A percentile compares a stretch with the other conserved stretches of the same genome.
Conservation (phyloP, 2,113 vertebrate species). For the Gobius niger region DNA sequence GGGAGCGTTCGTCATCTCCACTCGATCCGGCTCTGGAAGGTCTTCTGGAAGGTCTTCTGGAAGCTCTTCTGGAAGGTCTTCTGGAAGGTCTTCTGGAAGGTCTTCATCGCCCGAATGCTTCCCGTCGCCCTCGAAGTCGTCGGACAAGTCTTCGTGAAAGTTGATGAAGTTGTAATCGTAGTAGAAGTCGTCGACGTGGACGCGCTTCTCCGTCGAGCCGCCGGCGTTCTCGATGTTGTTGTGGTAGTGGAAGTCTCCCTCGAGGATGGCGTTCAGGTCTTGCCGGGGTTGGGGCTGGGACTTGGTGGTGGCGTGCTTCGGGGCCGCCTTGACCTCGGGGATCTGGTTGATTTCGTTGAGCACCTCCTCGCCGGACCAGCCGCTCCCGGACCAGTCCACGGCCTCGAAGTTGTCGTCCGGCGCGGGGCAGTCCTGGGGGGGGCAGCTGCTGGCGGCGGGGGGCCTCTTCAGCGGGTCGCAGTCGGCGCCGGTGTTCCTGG, state of each 20-base stretch:
- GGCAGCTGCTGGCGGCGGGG: constrained; percentile 52
- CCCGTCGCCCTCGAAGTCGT: constrained; percentile 66
- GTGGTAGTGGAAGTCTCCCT: constrained; percentile 73
- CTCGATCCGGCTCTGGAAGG: constrained; percentile 14
- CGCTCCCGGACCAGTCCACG: constrained; percentile 87
- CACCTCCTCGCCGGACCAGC: constrained; percentile 83
- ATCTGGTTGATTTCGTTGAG: constrained; percentile 83
- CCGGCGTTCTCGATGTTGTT: constrained; percentile 67
- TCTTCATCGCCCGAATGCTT: constrained; percentile 32
- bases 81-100: constrained; percentile 3
- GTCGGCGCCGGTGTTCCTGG: constrained; percentile 62
- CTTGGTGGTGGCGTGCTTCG: constrained; percentile 37
- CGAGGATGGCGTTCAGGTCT: constrained; percentile 65
- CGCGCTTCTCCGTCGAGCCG: constrained; percentile 42
- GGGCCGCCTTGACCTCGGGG: constrained; percentile 51
- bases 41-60: too few relatives aligned
- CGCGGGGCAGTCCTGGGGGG: constrained; percentile 66
- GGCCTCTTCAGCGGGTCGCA: constrained; percentile 81
- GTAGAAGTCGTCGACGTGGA: constrained; percentile 93
- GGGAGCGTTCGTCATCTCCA: constrained; percentile 24
- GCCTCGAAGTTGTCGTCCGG: constrained; percentile 38
- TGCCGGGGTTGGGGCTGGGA: constrained; percentile 48
- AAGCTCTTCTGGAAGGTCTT: constrained; percentile 15
- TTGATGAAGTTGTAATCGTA: constrained; percentile 98
- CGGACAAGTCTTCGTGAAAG: constrained; percentile 91